Conservation (phyloP, 2,797 vertebrate species). For the Halcyon chelicuti region DNA sequence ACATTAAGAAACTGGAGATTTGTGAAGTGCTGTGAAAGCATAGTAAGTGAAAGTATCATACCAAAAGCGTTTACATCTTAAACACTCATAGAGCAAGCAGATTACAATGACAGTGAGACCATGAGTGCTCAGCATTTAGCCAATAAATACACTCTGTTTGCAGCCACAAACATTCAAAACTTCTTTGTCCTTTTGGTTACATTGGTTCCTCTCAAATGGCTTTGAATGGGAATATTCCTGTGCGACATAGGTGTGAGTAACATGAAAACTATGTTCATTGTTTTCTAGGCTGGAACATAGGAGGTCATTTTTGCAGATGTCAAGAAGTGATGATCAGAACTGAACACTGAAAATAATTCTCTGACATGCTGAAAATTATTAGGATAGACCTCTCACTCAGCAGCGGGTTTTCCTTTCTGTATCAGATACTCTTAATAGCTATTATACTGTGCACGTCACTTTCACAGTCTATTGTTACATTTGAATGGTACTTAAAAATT, state of each 20-base stretch:
- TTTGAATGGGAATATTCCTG: not conserved
- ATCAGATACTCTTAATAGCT: not conserved
- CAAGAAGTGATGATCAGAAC: not conserved
- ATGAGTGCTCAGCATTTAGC: not conserved
- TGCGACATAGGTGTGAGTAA: not conserved
- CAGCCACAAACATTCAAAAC: not conserved
- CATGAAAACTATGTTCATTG: not conserved
- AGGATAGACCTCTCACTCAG: not conserved
- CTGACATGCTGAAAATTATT: not conserved
- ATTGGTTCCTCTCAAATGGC: not conserved
- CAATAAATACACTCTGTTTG: not conserved
- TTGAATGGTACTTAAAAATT: conserved; percentile 16
- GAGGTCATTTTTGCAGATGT: not conserved
- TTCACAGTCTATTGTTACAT: conserved; percentile 43
- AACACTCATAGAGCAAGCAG: not conserved
- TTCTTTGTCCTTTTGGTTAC: not conserved
- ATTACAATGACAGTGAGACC: not conserved
- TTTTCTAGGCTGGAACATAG: not conserved
- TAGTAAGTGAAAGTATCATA: not conserved
- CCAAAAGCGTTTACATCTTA: not conserved
- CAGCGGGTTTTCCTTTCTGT: not conserved
- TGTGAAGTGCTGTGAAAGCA: not conserved
- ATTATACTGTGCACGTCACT: not conserved
- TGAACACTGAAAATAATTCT: not conserved
- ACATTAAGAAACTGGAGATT: not conserved